Evolutionary conservation across 2,888 invertebrate species (phyloP).

Genomic region (Tenthredo amoena): DNA sequence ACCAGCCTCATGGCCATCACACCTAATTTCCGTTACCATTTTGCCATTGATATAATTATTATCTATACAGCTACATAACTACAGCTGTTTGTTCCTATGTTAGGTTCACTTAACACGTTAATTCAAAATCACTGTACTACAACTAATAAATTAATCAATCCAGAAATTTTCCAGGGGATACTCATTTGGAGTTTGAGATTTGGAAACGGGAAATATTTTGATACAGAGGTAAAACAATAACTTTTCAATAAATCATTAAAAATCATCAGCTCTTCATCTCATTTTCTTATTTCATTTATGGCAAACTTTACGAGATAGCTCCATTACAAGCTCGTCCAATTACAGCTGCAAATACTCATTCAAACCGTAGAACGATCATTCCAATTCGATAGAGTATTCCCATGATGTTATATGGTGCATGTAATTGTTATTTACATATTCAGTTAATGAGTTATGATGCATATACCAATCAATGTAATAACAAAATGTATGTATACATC

Average conservation of each 20-base stretch:
- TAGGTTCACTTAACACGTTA: slow-evolving; percentile 33
- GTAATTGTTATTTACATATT: background rate
- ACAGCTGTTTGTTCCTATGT: slow-evolving; percentile 37
- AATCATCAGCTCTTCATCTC: background rate
- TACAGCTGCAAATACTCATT: background rate
- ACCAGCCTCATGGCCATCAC: slow-evolving; percentile 44
- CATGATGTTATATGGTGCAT: background rate
- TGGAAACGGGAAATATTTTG: background rate
- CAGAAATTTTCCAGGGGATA: background rate
- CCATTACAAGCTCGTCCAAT: background rate
- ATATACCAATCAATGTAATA: background rate
- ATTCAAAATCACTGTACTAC: background rate
- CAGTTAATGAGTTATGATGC: background rate
- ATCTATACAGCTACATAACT: slow-evolving; percentile 25
- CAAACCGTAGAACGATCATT: background rate
- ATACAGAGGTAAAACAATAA: background rate
- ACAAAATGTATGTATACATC: background rate
- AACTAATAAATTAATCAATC: background rate
- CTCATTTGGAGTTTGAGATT: background rate
- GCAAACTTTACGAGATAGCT: background rate
- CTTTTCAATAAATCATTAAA: background rate
- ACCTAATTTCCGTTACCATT: slow-evolving; percentile 56
- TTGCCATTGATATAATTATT: slow-evolving; percentile 52
- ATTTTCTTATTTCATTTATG: background rate
- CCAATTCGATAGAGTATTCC: slow-evolving; percentile 2